Evolutionary conservation across 2,797 vertebrate species (phyloP).

Genomic region (Adrianichthys oophorus): DNA sequence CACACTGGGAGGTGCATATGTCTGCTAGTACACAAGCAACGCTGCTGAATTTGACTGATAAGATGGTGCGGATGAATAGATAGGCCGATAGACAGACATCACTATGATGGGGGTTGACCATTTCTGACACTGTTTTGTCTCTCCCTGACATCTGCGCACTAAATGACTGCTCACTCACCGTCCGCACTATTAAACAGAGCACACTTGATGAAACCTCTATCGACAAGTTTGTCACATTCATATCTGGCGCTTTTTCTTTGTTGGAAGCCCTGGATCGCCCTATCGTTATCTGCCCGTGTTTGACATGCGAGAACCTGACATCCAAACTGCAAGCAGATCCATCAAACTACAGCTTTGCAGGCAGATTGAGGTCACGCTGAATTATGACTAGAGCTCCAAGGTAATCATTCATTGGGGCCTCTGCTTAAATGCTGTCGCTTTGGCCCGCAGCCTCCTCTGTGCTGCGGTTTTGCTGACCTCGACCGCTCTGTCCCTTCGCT

Average conservation of each 20-base stretch:
- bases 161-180: conserved; percentile 13
- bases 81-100: conserved; percentile 31
- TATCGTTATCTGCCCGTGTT: conserved; percentile 68
- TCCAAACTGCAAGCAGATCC: conserved; percentile 76
- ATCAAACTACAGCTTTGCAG: conserved; percentile 72
- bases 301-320: conserved; percentile 71
- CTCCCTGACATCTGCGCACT: conserved; percentile 15
- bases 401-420: conserved; percentile 81
- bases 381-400: conserved; percentile 80
- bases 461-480: conserved; percentile 68
- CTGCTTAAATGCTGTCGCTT: conserved; percentile 65
- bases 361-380: conserved; percentile 85
- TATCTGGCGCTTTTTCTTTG: conserved; percentile 42
- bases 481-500: conserved; percentile 57
- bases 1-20: conserved; percentile 53
- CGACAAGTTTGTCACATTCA: conserved; percentile 25
- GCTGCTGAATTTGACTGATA: conserved; percentile 63
- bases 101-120: conserved; percentile 51
- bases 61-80: conserved; percentile 49
- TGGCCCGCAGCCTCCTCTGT: conserved; percentile 46
- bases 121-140: conserved; percentile 59
- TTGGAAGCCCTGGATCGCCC: conserved; percentile 67
- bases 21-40: conserved; percentile 9
- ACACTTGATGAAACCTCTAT: conserved; percentile 3
- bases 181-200: conserved; percentile 21